phyloP scores from a whole-genome alignment of 2,797 vertebrate genomes.

The Triplophysa yarkandensis region DNA sequence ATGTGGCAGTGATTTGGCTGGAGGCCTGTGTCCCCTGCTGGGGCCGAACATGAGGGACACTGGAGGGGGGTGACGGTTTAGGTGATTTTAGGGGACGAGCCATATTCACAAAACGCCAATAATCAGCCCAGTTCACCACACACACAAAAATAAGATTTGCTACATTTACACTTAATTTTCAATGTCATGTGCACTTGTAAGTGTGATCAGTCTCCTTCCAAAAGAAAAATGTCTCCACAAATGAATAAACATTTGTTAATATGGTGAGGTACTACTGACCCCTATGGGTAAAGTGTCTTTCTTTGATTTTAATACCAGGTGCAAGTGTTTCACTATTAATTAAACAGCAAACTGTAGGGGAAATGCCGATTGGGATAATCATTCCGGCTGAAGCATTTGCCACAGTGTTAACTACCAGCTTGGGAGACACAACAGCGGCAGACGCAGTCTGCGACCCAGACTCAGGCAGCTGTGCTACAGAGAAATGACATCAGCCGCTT shows the following conservation, averaged over 20 bases:
- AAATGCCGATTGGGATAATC: not conserved
- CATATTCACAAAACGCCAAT: conserved; percentile 81
- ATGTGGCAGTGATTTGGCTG: conserved; percentile 82
- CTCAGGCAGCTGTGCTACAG: conserved; percentile 18
- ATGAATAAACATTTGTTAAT: conserved; percentile 72
- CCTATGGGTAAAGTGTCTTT: conserved; percentile 86
- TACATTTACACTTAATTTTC: conserved; percentile 29
- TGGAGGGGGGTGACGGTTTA: conserved; percentile 37
- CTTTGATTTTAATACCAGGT: conserved; percentile 43
- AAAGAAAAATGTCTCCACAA: conserved; percentile 58
- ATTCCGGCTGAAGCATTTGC: not conserved
- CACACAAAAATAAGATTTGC: not conserved
- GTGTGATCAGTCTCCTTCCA: conserved; percentile 57
- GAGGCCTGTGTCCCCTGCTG: conserved; percentile 82
- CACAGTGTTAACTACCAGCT: not conserved
- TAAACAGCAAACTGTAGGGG: not conserved
- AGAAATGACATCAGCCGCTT: conserved; percentile 41
- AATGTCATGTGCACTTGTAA: conserved; percentile 19
- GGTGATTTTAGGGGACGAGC: conserved; percentile 76
- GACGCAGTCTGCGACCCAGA: conserved; percentile 10
- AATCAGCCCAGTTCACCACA: conserved; percentile 70
- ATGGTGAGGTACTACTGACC: conserved; percentile 93
- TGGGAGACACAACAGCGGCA: conserved; percentile 24
- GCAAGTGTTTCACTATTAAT: not conserved
- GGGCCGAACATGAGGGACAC: conserved; percentile 59